Evolutionary conservation across 2,113 vertebrate species (phyloP), one percentile per base, ranked within the genome.

Genomic region (Seriola rivoliana): DNA sequence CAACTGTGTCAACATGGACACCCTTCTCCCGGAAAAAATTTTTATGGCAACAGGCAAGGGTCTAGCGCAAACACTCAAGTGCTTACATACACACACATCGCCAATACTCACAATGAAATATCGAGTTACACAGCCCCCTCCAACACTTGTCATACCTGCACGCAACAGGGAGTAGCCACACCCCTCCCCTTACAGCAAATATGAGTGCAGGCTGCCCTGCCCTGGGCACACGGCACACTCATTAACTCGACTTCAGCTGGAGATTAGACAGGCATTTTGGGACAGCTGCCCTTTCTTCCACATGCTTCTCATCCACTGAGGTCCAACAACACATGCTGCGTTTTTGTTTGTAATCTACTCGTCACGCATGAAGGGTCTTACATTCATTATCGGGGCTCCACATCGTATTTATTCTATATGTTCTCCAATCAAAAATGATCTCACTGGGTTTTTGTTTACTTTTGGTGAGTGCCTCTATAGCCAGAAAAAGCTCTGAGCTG

Each of bases 1-100:
- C 94, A 94, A 95, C 93, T 94, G 94, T 94, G 92, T 95, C 93
- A 95, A 95, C 93, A 94, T 12, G 76, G 85, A 81, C 89, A 72
- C 82, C 77, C 82, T 91, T 85, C 89, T 89, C 77, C 93, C 64
- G 57, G 86, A 92, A 92, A 92, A 89, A 89, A 90, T 91, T 94
- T 92, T 93, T 89, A 89, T 66, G 67, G 84, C 88, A 78, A 81
- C 85, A 77, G 85, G 78, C 85, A 8, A 69, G 68, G 71, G 80
- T 71, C 64, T 21, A 80, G 34, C 3, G 19, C 81, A 80, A 88
- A 91, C 81, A 75, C 75, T 71, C 60, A 29, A 40, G 42, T 52
- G 42, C 86, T 71, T 62, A 59, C 75, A 75, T 60, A 80, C 76
- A 78, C 34, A 36, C 75, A 79, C 75, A 52, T 72, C 2, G 21